Conservation (phyloP, 2,797 vertebrate species). For the Trachops cirrhosus region DNA sequence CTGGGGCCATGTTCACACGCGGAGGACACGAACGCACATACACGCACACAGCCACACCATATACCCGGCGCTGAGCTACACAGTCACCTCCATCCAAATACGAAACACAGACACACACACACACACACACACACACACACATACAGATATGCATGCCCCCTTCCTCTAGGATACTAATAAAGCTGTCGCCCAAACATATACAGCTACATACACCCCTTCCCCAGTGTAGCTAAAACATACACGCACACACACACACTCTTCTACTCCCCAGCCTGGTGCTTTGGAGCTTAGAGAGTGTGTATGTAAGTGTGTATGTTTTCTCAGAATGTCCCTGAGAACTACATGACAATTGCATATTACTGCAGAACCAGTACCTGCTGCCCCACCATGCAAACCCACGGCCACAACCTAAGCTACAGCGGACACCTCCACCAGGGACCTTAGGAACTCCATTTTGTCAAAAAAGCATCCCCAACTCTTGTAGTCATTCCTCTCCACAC, state of each 20-base stretch:
- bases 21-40: constrained; percentile 40
- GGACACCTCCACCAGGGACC: neutral
- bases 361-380: constrained; percentile 63
- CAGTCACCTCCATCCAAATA: constrained; percentile 46
- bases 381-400: neutral
- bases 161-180: constrained; percentile 42
- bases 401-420: neutral
- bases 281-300: constrained; percentile 45
- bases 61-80: constrained; percentile 25
- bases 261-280: constrained; percentile 21
- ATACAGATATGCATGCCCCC: neutral
- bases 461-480: constrained; percentile 33
- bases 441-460: constrained; percentile 51
- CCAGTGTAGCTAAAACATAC: neutral
- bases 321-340: constrained; percentile 49
- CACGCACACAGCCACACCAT: constrained; percentile 33
- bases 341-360: constrained; percentile 61
- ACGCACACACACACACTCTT: neutral
- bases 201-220: neutral
- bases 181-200: constrained; percentile 41
- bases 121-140: neutral
- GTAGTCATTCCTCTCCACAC: neutral
- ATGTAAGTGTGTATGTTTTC: neutral
- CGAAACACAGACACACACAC: neutral
- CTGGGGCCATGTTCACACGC: constrained; percentile 61